Evolutionary conservation across 1,140 invertebrate genomes (phyloP), one percentile per base, ranked within the genome.

Genomic region (Papilio polyxenes): DNA sequence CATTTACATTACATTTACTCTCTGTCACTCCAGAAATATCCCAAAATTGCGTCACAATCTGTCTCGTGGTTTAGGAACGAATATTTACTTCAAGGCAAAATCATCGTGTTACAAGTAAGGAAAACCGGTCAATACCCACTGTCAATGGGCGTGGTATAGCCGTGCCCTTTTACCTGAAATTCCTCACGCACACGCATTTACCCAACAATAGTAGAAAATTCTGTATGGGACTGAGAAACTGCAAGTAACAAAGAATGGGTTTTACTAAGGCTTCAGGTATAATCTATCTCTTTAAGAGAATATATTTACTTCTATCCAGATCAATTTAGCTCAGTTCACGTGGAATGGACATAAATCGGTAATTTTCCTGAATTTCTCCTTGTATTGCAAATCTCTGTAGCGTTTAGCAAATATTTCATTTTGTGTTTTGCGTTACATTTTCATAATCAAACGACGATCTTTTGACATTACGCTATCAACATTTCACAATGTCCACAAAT

Each of bases 111-210:
- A 65, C n/a, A 37, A 37, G 72, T 75, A 44, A 49, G 44, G 72
- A 44, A 75, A 75, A 75, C 72, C 72, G 48, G 72, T 75, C 44
- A 48, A 48, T 48, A 20, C 72, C 40, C 9, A 75, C 72, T 75
- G 72, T 44, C 2, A n/a, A 40, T 75, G 40, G 40, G 72, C 40
- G 72, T 13, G n/a, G n/a, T 49, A 75, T 17, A 75, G 40, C n/a
- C 72, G 72, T 20, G 17, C 44, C 44, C 44, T 40, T 4, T 75
- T 75, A 49, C 44, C 40, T 75, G 15, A 20, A 40, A 75, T 48
- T 75, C 44, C 72, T 11, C 31, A n/a, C 62, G 7, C 62, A 7
- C 37, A n/a, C n/a, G 7, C 72, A 75, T 4, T 11, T 59, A 40
- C 20, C 72, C 17, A 4, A 20, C 17, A n/a, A 7, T 75, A 8